Evolutionary conservation across 2,888 invertebrate genomes (phyloP).

Genomic region (Chesias legatella): DNA sequence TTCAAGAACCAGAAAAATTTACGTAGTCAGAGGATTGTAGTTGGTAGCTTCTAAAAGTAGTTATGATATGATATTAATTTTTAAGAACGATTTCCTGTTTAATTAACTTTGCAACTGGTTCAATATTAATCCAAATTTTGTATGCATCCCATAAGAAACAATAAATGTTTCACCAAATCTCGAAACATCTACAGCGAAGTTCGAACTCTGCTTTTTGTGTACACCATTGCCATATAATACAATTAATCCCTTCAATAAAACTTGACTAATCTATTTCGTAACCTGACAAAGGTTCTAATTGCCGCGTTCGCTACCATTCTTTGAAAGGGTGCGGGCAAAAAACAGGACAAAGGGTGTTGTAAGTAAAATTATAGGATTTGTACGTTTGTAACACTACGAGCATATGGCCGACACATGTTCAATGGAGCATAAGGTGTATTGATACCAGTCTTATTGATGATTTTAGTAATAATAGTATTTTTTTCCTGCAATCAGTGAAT

Average conservation of each 20-base stretch:
- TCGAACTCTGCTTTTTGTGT: conserved; percentile 1
- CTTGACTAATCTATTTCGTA: conserved; percentile 40
- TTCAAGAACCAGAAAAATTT: not conserved
- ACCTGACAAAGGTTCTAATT: conserved; percentile 52
- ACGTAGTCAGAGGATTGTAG: conserved; percentile 18
- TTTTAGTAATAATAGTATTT: conserved; percentile 14
- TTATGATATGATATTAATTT: conserved; percentile 49
- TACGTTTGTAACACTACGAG: conserved; percentile 55
- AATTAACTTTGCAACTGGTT: conserved; percentile 39
- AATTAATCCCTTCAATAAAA: conserved; percentile 22
- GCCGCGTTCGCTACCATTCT: conserved; percentile 49
- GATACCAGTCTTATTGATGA: conserved; percentile 43
- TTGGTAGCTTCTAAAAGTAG: conserved; percentile 50
- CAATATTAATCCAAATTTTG: conserved; percentile 41
- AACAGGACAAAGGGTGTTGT: conserved; percentile 55
- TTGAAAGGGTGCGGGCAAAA: conserved; percentile 61
- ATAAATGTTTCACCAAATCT: too few relatives aligned
- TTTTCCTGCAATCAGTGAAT: conserved; percentile 8
- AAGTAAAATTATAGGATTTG: conserved; percentile 60
- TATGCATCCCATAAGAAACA: too few relatives aligned
- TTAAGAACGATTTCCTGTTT: conserved; percentile 58
- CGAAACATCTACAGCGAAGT: conserved; percentile 1
- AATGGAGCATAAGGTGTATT: conserved; percentile 61
- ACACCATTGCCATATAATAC: conserved; percentile 19
- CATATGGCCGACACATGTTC: conserved; percentile 70